Percentiles rank a stretch among this genome's conserved stretches.
These are phyloP conservation scores for Halictus ligatus DNA, from an alignment of 2,888 invertebrate species.

Conservation along the genomic window DNA sequence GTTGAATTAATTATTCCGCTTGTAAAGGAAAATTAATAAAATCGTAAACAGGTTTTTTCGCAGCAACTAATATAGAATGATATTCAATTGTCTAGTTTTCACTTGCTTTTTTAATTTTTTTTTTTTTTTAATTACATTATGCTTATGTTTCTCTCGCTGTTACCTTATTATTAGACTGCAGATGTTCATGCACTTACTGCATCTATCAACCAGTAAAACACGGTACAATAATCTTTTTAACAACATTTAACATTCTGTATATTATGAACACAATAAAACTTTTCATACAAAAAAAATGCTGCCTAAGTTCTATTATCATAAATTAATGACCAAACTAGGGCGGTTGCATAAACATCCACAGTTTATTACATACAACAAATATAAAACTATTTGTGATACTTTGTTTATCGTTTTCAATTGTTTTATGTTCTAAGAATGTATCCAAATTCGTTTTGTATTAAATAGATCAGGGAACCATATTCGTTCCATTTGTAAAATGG, in stretches of 20 bases:
- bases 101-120: constrained; percentile 19
- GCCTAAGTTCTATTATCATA: background rate
- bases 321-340: background rate
- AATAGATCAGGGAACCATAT: background rate
- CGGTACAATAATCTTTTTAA: background rate
- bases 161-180: background rate
- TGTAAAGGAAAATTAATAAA: constrained; percentile 7
- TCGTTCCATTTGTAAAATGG: constrained; percentile 4
- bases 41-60: background rate
- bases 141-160: background rate
- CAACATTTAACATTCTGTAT: background rate
- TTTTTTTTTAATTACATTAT: constrained; percentile 1
- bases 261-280: background rate
- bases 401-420: background rate
- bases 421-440: background rate
- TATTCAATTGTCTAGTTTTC: constrained; percentile 26
- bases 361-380: constrained; percentile 19
- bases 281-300: background rate
- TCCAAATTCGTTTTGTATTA: background rate
- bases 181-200: background rate
- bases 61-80: background rate
- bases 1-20: background rate
- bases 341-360: background rate
- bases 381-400: constrained; percentile 21
- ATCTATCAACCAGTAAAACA: background rate